These are phyloP conservation scores for Habrosyne pyritoides DNA, from an alignment of 2,888 invertebrate genomes.

Conservation along the genomic window DNA sequence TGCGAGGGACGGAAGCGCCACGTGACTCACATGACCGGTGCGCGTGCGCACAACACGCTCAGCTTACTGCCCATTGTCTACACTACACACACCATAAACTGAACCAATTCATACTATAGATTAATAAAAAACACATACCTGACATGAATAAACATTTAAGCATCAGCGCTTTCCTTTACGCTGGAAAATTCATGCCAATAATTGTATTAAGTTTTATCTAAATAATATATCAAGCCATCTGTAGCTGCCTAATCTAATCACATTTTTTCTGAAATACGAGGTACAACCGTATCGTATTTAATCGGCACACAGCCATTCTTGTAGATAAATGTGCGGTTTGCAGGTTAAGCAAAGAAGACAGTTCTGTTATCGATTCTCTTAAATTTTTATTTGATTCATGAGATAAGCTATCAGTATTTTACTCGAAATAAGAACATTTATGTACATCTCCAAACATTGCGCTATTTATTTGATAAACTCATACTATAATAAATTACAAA, in stretches of 20 bases:
- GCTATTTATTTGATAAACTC: not conserved
- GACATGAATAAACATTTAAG: not conserved
- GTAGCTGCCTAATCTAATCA: not conserved
- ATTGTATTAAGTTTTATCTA: not conserved
- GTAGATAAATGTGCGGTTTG: not conserved
- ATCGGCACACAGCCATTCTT: not conserved
- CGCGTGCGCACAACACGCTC: slow-evolving; percentile 38
- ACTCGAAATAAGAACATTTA: not conserved
- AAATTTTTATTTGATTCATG: not conserved
- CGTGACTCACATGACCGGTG: slow-evolving; percentile 63
- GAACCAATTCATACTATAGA: slow-evolving; percentile 26
- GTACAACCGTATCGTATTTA: not conserved
- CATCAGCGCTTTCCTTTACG: not conserved
- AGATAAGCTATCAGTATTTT: not conserved
- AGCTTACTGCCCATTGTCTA: slow-evolving; percentile 65
- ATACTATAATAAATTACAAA: too few relatives aligned
- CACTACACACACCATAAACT: slow-evolving; percentile 52
- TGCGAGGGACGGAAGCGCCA: slow-evolving; percentile 58
- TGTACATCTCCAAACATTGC: not conserved
- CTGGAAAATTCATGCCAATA: not conserved
- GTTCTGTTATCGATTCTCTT: slow-evolving; percentile 6
- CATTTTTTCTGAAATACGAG: not conserved
- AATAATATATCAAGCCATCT: not conserved
- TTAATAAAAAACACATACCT: slow-evolving; percentile 25
- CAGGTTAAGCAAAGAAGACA: not conserved